Conservation (phyloP, 2,888 invertebrate species). For the Rhagonycha fulva region DNA sequence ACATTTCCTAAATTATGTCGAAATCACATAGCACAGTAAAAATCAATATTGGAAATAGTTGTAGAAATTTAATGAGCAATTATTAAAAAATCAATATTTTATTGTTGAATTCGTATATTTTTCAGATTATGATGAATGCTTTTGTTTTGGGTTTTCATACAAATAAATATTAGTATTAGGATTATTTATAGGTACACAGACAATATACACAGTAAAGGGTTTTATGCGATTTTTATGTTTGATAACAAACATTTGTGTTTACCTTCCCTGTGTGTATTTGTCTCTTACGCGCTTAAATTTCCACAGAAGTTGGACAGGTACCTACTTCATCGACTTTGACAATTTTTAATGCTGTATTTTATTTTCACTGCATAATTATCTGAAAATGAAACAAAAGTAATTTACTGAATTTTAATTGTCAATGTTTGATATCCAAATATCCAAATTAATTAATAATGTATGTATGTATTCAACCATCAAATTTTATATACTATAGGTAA, state of each 20-base stretch:
- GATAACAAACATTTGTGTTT: slow-evolving; percentile 18
- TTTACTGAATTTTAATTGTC: not conserved
- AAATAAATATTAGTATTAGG: slow-evolving; percentile 14
- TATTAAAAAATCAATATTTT: not conserved
- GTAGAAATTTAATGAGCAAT: not conserved
- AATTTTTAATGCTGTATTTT: not conserved
- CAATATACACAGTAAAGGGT: slow-evolving; percentile 6
- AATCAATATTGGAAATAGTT: not conserved
- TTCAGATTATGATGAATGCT: not conserved
- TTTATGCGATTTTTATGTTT: slow-evolving; percentile 15
- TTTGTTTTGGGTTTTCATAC: slow-evolving; percentile 9
- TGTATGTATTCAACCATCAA: not conserved
- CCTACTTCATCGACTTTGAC: not conserved
- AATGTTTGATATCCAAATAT: no score
- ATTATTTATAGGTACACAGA: slow-evolving; percentile 10
- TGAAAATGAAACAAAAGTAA: not conserved
- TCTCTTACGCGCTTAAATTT: slow-evolving; percentile 6
- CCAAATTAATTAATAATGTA: no score
- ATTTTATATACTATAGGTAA: not conserved
- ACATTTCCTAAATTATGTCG: no score
- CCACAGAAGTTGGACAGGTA: not conserved
- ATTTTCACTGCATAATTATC: not conserved
- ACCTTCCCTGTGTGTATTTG: slow-evolving; percentile 10
- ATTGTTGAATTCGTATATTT: not conserved
- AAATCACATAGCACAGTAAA: not conserved